Percentiles rank a stretch among this genome's conserved stretches.
Conservation (phyloP, 2,113 vertebrate species). For the Vimba vimba region DNA sequence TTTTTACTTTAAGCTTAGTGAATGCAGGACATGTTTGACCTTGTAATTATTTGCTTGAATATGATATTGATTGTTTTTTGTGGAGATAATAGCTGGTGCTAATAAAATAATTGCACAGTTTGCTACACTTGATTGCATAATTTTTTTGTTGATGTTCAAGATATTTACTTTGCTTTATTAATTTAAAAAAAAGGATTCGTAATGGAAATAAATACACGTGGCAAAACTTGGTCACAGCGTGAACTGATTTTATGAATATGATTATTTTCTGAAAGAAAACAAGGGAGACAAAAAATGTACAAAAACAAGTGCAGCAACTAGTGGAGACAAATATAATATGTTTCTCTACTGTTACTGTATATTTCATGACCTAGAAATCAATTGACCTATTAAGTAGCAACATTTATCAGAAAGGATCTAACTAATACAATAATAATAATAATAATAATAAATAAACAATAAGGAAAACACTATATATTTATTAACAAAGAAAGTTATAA, state of each 20-base stretch:
- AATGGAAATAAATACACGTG: background rate
- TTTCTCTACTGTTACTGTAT: background rate
- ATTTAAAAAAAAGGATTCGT: background rate
- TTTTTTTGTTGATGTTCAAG: background rate
- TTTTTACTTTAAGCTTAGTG: background rate
- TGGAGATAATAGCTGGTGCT: background rate
- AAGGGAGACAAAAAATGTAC: background rate
- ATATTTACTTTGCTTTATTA: background rate
- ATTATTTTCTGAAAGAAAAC: slow-evolving; percentile 2
- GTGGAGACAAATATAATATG: background rate
- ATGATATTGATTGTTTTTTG: background rate
- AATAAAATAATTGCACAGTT: slow-evolving; percentile 3
- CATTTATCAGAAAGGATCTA: background rate
- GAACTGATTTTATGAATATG: slow-evolving; percentile 10
- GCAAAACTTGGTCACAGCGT: background rate
- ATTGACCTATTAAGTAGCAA: background rate
- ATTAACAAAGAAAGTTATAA: too few relatives aligned
- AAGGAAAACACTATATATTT: background rate
- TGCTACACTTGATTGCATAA: background rate
- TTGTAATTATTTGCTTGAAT: background rate
- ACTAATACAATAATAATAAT: background rate
- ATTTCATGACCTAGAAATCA: background rate
- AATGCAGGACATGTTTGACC: background rate
- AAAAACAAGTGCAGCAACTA: too few relatives aligned
- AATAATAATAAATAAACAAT: background rate